Evolutionary conservation across 1,140 invertebrate genomes (phyloP).

Genomic region (Drosophila parvula): DNA sequence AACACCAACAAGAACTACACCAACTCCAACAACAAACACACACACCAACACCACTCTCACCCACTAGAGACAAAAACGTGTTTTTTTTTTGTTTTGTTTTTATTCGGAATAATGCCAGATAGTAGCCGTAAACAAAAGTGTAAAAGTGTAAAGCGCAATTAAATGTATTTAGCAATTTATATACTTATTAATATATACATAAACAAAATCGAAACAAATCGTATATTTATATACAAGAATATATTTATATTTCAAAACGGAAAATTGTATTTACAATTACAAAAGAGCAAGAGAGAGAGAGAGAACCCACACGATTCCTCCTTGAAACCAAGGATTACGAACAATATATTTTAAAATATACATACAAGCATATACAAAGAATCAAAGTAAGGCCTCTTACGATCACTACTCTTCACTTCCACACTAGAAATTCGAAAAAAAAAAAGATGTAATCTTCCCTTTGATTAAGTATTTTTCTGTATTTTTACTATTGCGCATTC

Average conservation of each 20-base stretch:
- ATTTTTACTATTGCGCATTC: background rate
- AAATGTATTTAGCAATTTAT: constrained; percentile 78
- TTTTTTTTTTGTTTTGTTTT: constrained; percentile 58
- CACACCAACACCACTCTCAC: constrained; percentile 17
- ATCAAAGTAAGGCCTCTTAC: constrained; percentile 5
- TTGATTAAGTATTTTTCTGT: too few relatives aligned
- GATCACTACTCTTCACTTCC: background rate
- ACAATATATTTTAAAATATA: constrained; percentile 6
- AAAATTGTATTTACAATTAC: constrained; percentile 72
- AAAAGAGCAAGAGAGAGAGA: constrained; percentile 27
- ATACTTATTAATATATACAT: constrained; percentile 64
- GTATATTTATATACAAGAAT: constrained; percentile 71
- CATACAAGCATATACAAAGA: constrained; percentile 2
- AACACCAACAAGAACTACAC: background rate
- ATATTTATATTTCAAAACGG: constrained; percentile 66
- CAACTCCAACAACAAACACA: background rate
- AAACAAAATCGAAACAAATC: constrained; percentile 55
- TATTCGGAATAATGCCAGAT: constrained; percentile 65
- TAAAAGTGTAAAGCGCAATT: constrained; percentile 77
- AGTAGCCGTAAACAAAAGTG: constrained; percentile 69
- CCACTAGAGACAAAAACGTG: constrained; percentile 38
- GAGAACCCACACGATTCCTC: background rate
- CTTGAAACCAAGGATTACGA: background rate
- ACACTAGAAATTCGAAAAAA: background rate
- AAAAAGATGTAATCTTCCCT: background rate